phyloP scores from a whole-genome alignment of 2,113 vertebrate genomes.

The Acanthochromis polyacanthus region DNA sequence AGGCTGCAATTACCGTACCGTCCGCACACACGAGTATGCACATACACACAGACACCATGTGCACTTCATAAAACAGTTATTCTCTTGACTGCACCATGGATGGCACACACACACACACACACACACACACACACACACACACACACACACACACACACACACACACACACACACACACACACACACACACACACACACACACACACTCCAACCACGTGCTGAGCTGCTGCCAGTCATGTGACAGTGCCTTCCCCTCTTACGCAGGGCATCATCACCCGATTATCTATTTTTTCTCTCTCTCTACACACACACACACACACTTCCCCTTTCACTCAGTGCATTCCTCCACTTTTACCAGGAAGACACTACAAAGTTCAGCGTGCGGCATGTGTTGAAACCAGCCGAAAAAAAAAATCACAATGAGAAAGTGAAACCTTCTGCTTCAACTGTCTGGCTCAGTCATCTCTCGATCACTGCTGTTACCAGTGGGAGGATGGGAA shows the following conservation, averaged over 20 bases:
- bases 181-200: slow-evolving; percentile 32
- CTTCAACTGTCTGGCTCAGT: slow-evolving; percentile 42
- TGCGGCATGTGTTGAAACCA: slow-evolving; percentile 17
- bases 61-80: slow-evolving; percentile 38
- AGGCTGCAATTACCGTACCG: slow-evolving; percentile 31
- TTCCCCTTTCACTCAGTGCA: slow-evolving; percentile 44
- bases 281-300: not conserved
- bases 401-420: slow-evolving; percentile 13
- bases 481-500: slow-evolving; percentile 13
- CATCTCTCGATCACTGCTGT: not conserved
- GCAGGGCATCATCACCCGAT: slow-evolving; percentile 22
- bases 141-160: slow-evolving; percentile 26
- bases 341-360: slow-evolving; percentile 37
- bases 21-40: slow-evolving; percentile 15
- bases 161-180: slow-evolving; percentile 22
- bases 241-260: slow-evolving; percentile 54
- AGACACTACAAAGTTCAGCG: slow-evolving; percentile 16
- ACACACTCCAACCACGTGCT: slow-evolving; percentile 66
- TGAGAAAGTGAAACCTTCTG: slow-evolving; percentile 55
- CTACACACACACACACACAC: slow-evolving; percentile 2
- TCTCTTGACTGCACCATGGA: slow-evolving; percentile 25
- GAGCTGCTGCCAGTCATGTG: slow-evolving; percentile 73
- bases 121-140: slow-evolving; percentile 24
- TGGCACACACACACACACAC: slow-evolving; percentile 17
- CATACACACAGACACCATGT: slow-evolving; percentile 11